These are phyloP conservation scores for Sternotherus odoratus DNA, from an alignment of 2,797 vertebrate species.

Conservation along the genomic window DNA sequence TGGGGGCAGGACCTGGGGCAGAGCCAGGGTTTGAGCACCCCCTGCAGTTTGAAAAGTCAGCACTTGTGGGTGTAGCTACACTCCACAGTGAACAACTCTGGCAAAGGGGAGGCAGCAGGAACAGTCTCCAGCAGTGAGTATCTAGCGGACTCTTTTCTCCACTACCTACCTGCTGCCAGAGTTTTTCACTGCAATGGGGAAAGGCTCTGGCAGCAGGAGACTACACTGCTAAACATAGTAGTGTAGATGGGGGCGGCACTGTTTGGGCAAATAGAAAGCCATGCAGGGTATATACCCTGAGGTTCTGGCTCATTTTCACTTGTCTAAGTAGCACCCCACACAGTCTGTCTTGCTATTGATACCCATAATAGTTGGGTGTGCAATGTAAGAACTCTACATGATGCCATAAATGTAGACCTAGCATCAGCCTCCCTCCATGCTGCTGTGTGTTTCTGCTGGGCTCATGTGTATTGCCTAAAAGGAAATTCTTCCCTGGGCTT, in stretches of 20 bases:
- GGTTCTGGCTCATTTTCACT: not conserved
- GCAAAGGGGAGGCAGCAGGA: not conserved
- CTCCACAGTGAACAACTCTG: not conserved
- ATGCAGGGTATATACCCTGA: not conserved
- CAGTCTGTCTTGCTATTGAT: not conserved
- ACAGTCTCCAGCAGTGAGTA: not conserved
- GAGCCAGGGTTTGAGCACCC: too few species aligned
- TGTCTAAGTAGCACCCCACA: not conserved
- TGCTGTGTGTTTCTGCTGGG: not conserved
- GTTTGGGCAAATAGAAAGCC: not conserved
- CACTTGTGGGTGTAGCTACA: too few species aligned
- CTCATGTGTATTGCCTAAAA: not conserved
- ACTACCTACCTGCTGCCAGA: not conserved
- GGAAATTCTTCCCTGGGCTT: not conserved
- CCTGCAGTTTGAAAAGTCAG: too few species aligned
- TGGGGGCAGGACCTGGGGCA: too few species aligned
- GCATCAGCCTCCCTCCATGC: not conserved
- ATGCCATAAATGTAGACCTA: not conserved
- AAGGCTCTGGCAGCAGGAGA: not conserved
- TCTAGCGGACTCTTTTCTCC: not conserved
- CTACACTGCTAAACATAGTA: not conserved
- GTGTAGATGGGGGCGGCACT: not conserved
- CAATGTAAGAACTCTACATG: not conserved
- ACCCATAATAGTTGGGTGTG: not conserved
- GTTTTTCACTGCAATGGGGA: not conserved